Percentiles rank a stretch among this genome's conserved stretches.
phyloP scores from a whole-genome alignment of 2,888 invertebrate species.

The Nomada goodeniana region DNA sequence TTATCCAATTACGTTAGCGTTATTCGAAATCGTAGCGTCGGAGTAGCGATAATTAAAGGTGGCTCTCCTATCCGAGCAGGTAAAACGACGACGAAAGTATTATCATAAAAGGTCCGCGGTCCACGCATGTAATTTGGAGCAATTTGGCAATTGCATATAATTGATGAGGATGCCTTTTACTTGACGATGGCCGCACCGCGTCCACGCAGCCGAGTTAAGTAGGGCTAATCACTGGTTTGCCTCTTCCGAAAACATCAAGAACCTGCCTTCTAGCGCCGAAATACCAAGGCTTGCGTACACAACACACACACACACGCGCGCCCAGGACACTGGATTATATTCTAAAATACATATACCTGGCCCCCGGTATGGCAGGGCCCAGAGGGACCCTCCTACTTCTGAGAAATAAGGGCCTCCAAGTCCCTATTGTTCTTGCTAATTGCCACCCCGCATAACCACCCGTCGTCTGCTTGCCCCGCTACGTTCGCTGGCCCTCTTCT shows the following conservation, averaged over 20 bases:
- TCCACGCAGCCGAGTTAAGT: constrained; percentile 77
- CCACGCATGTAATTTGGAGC: constrained; percentile 80
- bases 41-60: constrained; percentile 56
- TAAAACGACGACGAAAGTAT: constrained; percentile 46
- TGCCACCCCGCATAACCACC: constrained; percentile 80
- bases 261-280: constrained; percentile 73
- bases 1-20: constrained; percentile 22
- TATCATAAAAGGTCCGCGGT: constrained; percentile 65
- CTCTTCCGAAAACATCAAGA: constrained; percentile 68
- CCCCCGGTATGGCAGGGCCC: constrained; percentile 63
- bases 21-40: constrained; percentile 20
- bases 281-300: constrained; percentile 53
- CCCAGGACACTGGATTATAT: constrained; percentile 16
- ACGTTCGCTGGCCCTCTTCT: constrained; percentile 50
- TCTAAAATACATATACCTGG: constrained; percentile 60
- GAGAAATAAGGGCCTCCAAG: constrained; percentile 77
- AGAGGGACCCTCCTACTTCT: constrained; percentile 78
- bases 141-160: constrained; percentile 84
- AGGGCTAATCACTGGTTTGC: constrained; percentile 82
- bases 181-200: constrained; percentile 72
- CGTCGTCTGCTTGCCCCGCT: constrained; percentile 56
- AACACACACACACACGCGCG: constrained; percentile 9
- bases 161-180: constrained; percentile 82
- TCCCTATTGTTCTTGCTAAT: constrained; percentile 84
- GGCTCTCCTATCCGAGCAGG: constrained; percentile 4